phyloP scores from a whole-genome alignment of 2,113 vertebrate species.

The Menura novaehollandiae region DNA sequence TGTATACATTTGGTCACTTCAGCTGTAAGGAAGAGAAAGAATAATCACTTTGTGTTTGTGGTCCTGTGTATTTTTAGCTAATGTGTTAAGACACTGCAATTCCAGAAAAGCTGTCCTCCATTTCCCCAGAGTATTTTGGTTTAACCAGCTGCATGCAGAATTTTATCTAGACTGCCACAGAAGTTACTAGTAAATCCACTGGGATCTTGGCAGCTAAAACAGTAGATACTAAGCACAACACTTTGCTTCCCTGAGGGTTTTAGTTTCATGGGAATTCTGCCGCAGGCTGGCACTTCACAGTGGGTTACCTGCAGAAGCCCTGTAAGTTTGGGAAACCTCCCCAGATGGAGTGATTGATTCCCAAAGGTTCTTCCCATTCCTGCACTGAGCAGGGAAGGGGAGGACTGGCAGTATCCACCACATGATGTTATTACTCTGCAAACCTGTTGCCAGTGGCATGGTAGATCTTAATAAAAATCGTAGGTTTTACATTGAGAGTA shows the following conservation, averaged over 20 bases:
- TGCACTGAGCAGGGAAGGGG: neutral
- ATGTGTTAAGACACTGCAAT: conserved; percentile 1
- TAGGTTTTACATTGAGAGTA: neutral
- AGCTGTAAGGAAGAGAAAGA: neutral
- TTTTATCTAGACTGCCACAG: neutral
- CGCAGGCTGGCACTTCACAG: neutral
- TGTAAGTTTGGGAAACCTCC: neutral
- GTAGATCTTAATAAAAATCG: neutral
- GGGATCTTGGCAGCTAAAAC: neutral
- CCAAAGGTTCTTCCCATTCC: neutral
- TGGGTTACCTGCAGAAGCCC: neutral
- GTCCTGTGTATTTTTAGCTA: neutral
- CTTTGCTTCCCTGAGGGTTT: neutral
- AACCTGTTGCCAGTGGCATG: neutral
- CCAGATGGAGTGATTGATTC: neutral
- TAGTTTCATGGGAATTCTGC: neutral
- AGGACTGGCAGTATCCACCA: neutral
- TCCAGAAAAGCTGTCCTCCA: neutral
- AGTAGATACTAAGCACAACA: neutral
- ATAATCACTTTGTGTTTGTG: neutral
- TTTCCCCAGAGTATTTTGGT: neutral
- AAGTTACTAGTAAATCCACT: neutral
- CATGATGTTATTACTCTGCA: neutral
- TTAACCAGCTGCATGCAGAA: neutral
- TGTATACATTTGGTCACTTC: neutral